Percentiles rank a stretch among this genome's conserved stretches.
These are phyloP conservation scores for Corydoras sp. DNA, from an alignment of 2,113 vertebrate genomes.

Conservation along the genomic window DNA sequence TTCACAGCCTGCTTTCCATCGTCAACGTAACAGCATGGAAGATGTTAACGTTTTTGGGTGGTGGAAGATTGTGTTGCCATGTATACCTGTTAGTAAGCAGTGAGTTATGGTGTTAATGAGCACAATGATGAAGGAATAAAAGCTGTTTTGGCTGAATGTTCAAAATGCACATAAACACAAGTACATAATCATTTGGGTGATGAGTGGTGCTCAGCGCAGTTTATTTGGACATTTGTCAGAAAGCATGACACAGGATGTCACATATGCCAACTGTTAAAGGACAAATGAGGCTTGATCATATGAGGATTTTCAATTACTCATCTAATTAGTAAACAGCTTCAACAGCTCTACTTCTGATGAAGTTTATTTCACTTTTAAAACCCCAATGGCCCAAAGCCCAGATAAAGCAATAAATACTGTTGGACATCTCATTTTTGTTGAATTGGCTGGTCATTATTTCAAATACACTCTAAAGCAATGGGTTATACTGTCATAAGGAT, in stretches of 20 bases:
- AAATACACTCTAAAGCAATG: too few species aligned
- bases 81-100: slow-evolving; percentile 28
- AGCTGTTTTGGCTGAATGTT: not conserved
- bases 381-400: not conserved
- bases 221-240: slow-evolving; percentile 62
- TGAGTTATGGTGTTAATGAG: slow-evolving; percentile 33
- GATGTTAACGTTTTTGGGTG: slow-evolving; percentile 11
- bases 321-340: slow-evolving; percentile 31
- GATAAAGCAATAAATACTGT: not conserved
- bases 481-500: too few species aligned
- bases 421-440: not conserved
- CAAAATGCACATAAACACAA: not conserved
- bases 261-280: slow-evolving; percentile 35
- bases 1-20: slow-evolving; percentile 40
- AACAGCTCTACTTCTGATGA: slow-evolving; percentile 15
- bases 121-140: slow-evolving; percentile 35
- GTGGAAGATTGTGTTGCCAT: slow-evolving; percentile 18
- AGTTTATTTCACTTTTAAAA: slow-evolving; percentile 6
- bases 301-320: slow-evolving; percentile 23
- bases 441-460: too few species aligned
- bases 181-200: slow-evolving; percentile 28
- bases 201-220: slow-evolving; percentile 64
- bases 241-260: slow-evolving; percentile 53
- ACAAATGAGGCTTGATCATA: not conserved
- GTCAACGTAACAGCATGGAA: slow-evolving; percentile 22